A percentile compares a stretch with the other conserved stretches of the same genome.
phyloP scores from a whole-genome alignment of 2,113 vertebrate genomes.

The Tupaia tana region DNA sequence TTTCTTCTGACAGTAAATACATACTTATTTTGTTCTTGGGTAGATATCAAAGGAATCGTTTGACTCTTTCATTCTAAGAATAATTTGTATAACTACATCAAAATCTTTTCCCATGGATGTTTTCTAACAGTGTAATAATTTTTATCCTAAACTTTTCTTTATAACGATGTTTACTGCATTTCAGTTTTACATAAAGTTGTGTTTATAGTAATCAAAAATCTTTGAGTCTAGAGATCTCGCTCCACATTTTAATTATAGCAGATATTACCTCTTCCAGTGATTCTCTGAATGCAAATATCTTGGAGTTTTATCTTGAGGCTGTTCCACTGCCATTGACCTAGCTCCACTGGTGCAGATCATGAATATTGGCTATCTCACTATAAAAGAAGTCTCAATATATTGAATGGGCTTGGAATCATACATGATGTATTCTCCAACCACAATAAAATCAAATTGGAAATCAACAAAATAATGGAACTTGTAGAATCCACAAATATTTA shows the following conservation, averaged over 20 bases:
- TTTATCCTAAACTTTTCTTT: background rate
- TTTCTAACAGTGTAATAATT: background rate
- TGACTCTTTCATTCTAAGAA: background rate
- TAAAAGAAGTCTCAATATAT: background rate
- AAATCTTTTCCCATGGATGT: background rate
- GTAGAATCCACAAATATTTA: background rate
- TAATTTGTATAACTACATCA: background rate
- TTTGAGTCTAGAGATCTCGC: background rate
- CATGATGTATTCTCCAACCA: background rate
- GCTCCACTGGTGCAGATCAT: background rate
- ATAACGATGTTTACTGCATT: background rate
- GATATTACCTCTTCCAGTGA: background rate
- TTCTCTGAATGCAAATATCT: background rate
- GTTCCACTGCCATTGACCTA: background rate
- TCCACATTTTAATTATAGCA: background rate
- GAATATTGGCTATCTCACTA: background rate
- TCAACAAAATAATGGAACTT: background rate
- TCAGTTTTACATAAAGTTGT: background rate
- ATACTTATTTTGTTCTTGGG: background rate
- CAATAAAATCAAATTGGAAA: background rate
- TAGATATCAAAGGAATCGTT: constrained; percentile 35
- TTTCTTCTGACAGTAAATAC: constrained; percentile 5
- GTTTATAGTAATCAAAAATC: background rate
- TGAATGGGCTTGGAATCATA: background rate
- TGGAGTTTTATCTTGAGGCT: background rate